phyloP scores from a whole-genome alignment of 2,113 vertebrate species.

The Sturnus vulgaris region DNA sequence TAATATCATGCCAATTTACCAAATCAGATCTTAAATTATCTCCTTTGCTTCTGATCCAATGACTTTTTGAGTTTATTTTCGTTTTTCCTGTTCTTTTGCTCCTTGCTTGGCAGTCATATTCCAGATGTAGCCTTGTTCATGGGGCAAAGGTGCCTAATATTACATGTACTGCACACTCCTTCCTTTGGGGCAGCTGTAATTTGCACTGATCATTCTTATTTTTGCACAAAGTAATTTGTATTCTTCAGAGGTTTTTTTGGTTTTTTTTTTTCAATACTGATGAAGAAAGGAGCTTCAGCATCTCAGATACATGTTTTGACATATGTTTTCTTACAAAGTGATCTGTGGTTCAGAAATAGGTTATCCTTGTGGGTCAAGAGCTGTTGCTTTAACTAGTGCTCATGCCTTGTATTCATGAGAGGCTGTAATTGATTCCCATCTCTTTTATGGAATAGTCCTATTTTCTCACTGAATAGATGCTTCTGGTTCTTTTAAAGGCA shows the following conservation, averaged over 20 bases:
- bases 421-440: constrained; percentile 2
- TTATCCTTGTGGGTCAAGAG: constrained; percentile 26
- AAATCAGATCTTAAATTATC: background rate
- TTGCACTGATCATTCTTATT: background rate
- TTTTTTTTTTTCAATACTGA: background rate
- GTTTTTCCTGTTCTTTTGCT: background rate
- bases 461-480: background rate
- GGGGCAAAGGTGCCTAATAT: background rate
- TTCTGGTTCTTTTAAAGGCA: constrained; percentile 48
- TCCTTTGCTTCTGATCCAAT: background rate
- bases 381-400: constrained; percentile 14
- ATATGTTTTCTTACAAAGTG: background rate
- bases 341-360: constrained; percentile 34
- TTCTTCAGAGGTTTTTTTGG: background rate
- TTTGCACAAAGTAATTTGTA: constrained; percentile 28
- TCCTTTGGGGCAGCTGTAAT: constrained; percentile 9
- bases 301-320: background rate
- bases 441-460: constrained; percentile 28
- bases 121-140: background rate
- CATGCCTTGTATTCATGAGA: constrained; percentile 25
- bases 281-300: constrained; percentile 17
- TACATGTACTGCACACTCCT: background rate
- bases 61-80: background rate
- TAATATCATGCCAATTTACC: background rate
- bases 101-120: background rate